Base-by-base conservation (phyloP, 1,140 invertebrate genomes). In the Drosophila pseudoananassae region DNA sequence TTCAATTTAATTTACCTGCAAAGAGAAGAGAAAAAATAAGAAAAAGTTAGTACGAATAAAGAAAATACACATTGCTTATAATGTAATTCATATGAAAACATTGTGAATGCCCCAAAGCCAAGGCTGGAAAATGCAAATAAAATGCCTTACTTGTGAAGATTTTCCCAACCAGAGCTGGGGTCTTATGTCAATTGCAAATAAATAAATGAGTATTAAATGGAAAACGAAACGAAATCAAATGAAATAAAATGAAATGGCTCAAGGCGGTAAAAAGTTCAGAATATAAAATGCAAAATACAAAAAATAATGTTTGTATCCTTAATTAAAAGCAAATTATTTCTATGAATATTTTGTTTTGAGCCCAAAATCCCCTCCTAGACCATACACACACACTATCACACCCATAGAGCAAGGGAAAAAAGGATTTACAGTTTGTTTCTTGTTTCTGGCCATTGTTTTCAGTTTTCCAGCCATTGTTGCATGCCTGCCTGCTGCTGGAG, bases 281-380 rank as follows among this genome's bases (percentile, higher is more conserved):
- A 20, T 20, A 20, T 20, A 20, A 20, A 20, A 20, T 20, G 3
- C 20, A 20, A 20, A 20, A 20, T n/a, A n/a, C n/a, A 20, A 20
- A 20, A 3, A 20, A 20, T 20, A 61, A 46, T 58, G 65, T 80
- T 72, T 55, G 15, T 17, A 69, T 31, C 75, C 78, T 84, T 84
- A 84, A 84, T 84, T 84, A 84, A 85, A 85, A 77, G 66, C 66
- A 80, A 85, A 84, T 85, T 85, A 84, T 84, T 85, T 66, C 70
- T 65, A 80, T 80, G 76, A 85, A 84, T 84, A 84, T 84, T 84
- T 85, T 73, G 80, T 80, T 61, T 56, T 63, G 56, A 65, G 64
- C 54, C 65, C 65, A 17, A 50, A 27, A 36, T 43, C 36, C 15
- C 23, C 57, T 7, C 5, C 5, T 43, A 10, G 15, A 29, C 51